These are phyloP conservation scores for Pelvicachromis taeniatus DNA, from an alignment of 2,113 vertebrate species.

Conservation along the genomic window DNA sequence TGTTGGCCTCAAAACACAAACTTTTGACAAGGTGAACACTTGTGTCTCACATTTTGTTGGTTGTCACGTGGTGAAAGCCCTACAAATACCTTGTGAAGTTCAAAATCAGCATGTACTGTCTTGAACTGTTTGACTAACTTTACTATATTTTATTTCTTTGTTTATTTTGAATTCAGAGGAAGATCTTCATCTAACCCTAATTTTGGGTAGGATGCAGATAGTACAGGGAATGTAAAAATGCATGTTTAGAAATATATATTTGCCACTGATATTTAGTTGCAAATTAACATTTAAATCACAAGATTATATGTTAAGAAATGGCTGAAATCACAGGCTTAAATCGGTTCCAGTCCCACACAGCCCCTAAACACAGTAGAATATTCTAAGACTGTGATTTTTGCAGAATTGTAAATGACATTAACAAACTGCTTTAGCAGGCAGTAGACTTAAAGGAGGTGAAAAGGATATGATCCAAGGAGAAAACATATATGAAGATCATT, in stretches of 20 bases:
- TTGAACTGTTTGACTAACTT: too few relatives aligned
- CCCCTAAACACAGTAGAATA: not conserved
- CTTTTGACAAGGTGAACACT: not conserved
- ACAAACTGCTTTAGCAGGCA: not conserved
- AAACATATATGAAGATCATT: not conserved
- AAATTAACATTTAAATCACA: not conserved
- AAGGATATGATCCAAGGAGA: not conserved
- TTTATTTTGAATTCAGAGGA: too few relatives aligned
- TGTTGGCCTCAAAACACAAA: not conserved
- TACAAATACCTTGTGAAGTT: too few relatives aligned
- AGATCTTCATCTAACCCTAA: not conserved
- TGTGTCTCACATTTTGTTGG: not conserved
- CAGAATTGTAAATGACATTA: not conserved
- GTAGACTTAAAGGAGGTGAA: not conserved
- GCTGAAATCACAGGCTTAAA: not conserved
- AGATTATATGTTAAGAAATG: not conserved
- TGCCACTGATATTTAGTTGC: too few relatives aligned
- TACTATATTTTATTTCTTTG: too few relatives aligned
- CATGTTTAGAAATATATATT: not conserved
- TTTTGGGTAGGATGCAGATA: not conserved
- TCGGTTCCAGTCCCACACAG: not conserved
- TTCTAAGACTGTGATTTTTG: not conserved
- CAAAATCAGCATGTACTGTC: too few relatives aligned
- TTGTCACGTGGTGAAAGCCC: not conserved
- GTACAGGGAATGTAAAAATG: not conserved